A percentile compares a stretch with the other conserved stretches of the same genome.
Evolutionary conservation across 2,888 invertebrate species (phyloP).

Genomic region (Phania funesta): DNA sequence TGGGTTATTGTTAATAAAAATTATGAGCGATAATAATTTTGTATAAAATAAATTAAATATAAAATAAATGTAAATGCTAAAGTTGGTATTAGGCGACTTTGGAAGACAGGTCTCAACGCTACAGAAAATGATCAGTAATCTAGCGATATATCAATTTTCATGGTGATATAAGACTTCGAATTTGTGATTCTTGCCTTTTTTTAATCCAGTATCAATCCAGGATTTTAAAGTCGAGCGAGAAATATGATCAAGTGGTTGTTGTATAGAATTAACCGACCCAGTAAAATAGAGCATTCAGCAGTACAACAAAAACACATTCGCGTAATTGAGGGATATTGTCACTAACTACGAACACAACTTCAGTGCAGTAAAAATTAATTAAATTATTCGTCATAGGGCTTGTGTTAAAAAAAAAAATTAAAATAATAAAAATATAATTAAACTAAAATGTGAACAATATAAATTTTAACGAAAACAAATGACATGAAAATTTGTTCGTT

Average conservation of each 20-base stretch:
- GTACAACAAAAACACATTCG: background rate
- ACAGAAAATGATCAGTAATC: too few relatives aligned
- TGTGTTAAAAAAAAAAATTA: background rate
- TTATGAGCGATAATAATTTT: slow-evolving; percentile 54
- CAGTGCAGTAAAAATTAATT: slow-evolving; percentile 33
- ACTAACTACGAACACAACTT: background rate
- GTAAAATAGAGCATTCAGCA: background rate
- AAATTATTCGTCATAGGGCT: slow-evolving; percentile 47
- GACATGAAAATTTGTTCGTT: background rate
- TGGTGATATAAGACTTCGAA: too few relatives aligned
- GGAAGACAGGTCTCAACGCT: too few relatives aligned
- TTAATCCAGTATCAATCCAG: too few relatives aligned
- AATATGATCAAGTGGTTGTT: too few relatives aligned
- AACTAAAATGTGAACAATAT: slow-evolving; percentile 44
- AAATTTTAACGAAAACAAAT: slow-evolving; percentile 6
- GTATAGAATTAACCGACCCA: too few relatives aligned
- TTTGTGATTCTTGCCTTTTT: too few relatives aligned
- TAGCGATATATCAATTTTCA: too few relatives aligned
- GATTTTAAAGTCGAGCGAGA: too few relatives aligned
- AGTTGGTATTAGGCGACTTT: background rate
- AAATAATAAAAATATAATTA: slow-evolving; percentile 5
- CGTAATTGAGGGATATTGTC: slow-evolving; percentile 52
- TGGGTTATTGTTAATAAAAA: slow-evolving; percentile 32
- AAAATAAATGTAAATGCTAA: slow-evolving; percentile 29
- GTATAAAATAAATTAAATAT: slow-evolving; percentile 17